phyloP scores from a whole-genome alignment of 2,888 invertebrate genomes.

The Thalpophila matura region DNA sequence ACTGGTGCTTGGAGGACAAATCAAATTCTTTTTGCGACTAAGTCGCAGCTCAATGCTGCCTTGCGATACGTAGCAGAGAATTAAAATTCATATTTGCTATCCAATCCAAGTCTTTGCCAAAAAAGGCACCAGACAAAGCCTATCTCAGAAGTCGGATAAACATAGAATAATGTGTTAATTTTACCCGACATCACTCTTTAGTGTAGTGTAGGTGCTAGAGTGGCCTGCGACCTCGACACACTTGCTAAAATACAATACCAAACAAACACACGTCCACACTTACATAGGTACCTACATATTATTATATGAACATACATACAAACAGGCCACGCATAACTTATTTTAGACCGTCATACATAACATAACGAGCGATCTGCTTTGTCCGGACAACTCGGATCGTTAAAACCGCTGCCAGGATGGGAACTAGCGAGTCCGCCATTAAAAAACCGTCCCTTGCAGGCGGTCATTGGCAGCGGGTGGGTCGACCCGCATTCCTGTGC shows the following conservation, averaged over 20 bases:
- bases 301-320: slow-evolving; percentile 18
- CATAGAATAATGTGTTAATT: slow-evolving; percentile 55
- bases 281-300: slow-evolving; percentile 14
- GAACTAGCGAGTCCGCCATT: slow-evolving; percentile 81
- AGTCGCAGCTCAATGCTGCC: not conserved
- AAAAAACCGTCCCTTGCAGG: slow-evolving; percentile 87
- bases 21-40: not conserved
- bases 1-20: not conserved
- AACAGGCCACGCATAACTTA: slow-evolving; percentile 46
- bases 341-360: slow-evolving; percentile 52
- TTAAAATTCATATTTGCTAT: not conserved
- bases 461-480: slow-evolving; percentile 90
- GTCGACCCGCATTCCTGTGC: slow-evolving; percentile 89
- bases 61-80: not conserved
- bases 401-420: slow-evolving; percentile 82
- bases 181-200: slow-evolving; percentile 51
- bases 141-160: slow-evolving; percentile 26
- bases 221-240: slow-evolving; percentile 77
- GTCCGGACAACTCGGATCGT: slow-evolving; percentile 74
- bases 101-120: slow-evolving; percentile 6
- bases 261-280: slow-evolving; percentile 56
- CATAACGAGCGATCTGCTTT: slow-evolving; percentile 69
- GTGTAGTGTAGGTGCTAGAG: slow-evolving; percentile 68
- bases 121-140: not conserved
- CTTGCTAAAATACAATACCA: slow-evolving; percentile 68